A percentile compares a stretch with the other conserved stretches of the same genome.
Conservation (phyloP, 2,797 vertebrate species). For the Muscicapa striata region DNA sequence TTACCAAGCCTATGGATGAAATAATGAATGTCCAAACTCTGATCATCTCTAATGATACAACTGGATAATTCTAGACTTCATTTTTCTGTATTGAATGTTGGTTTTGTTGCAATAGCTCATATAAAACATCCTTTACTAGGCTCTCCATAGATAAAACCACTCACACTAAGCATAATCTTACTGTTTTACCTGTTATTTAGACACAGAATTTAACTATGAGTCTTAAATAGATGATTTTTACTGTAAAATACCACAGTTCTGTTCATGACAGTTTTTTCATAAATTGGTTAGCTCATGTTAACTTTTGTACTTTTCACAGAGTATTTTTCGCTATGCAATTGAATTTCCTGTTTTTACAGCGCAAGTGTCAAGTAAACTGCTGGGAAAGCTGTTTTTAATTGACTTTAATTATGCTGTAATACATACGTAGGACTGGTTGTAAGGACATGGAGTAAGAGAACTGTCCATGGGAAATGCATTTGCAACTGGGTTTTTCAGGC, state of each 20-base stretch:
- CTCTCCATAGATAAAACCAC: background rate
- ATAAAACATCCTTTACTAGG: background rate
- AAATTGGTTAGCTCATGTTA: background rate
- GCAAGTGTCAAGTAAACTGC: background rate
- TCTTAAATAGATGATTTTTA: background rate
- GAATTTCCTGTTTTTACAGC: background rate
- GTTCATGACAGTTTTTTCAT: background rate
- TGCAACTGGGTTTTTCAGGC: accelerated
- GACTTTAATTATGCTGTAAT: background rate
- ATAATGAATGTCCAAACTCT: background rate
- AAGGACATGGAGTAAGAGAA: background rate
- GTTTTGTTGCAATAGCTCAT: background rate
- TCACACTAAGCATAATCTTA: background rate
- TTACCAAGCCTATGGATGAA: background rate
- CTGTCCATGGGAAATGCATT: background rate
- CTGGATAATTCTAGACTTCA: background rate
- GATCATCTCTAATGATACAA: background rate
- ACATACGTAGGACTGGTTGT: background rate
- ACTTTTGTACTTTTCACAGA: background rate
- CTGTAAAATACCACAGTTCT: background rate
- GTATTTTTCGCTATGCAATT: background rate
- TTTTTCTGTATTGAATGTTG: background rate
- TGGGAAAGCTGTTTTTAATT: background rate
- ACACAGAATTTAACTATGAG: background rate
- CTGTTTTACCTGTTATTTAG: background rate